Evolutionary conservation across 2,888 invertebrate species (phyloP).

Genomic region (Resseliella maxima): DNA sequence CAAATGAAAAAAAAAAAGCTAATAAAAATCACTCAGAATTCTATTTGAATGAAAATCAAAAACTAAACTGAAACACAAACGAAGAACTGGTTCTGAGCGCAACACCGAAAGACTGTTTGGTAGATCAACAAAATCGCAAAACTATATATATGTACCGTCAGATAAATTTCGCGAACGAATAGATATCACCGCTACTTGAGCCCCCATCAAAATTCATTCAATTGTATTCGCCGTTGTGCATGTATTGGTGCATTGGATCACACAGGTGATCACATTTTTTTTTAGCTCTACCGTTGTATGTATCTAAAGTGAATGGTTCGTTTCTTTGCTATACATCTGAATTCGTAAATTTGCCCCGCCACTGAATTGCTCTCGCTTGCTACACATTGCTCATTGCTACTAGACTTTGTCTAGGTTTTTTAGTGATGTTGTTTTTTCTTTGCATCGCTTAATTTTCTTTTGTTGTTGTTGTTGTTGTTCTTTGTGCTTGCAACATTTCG

Average conservation of each 20-base stretch:
- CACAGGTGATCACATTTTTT: neutral
- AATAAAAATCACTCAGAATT: slow-evolving; percentile 6
- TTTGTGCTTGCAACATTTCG: neutral
- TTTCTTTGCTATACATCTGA: slow-evolving; percentile 32
- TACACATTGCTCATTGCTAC: neutral
- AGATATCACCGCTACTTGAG: neutral
- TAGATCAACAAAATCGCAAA: neutral
- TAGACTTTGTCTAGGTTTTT: neutral
- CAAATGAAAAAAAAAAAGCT: neutral
- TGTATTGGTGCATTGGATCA: neutral
- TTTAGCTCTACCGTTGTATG: neutral
- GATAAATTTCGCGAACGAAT: neutral
- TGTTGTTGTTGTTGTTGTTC: neutral
- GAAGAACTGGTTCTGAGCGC: slow-evolving; percentile 45
- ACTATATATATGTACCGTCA: neutral
- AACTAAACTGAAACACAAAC: slow-evolving; percentile 50
- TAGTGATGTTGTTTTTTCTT: neutral
- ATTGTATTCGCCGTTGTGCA: neutral
- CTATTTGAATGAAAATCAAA: slow-evolving; percentile 23
- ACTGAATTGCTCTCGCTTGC: neutral
- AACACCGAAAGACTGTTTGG: slow-evolving; percentile 33
- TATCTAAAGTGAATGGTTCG: neutral
- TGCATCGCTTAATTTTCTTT: neutral
- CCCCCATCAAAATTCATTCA: neutral
- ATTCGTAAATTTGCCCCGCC: neutral